These are phyloP conservation scores for Chirona hameri DNA, from an alignment of 2,888 invertebrate genomes.

Conservation along the genomic window DNA sequence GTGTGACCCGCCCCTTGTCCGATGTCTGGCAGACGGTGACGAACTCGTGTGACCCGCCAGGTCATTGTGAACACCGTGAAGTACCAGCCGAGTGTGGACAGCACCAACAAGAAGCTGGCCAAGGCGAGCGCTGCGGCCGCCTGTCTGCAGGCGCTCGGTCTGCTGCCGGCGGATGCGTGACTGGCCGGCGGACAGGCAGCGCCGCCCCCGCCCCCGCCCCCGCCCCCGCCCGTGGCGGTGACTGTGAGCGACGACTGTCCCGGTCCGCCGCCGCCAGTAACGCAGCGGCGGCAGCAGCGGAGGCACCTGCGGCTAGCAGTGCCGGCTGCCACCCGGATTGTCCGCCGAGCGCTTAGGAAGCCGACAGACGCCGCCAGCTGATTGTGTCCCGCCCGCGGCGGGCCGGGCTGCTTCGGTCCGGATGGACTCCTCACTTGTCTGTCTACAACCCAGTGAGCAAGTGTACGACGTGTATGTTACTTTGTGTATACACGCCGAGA, in stretches of 20 bases:
- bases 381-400: too few species aligned
- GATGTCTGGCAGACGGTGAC: too few species aligned
- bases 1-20: too few species aligned
- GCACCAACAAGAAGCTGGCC: slow-evolving; percentile 90
- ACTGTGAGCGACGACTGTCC: too few species aligned
- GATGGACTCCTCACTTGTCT: too few species aligned
- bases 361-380: neutral
- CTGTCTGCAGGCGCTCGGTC: slow-evolving; percentile 79
- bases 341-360: neutral
- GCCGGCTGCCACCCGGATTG: neutral
- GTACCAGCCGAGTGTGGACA: slow-evolving; percentile 81
- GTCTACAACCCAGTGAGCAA: too few species aligned
- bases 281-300: too few species aligned
- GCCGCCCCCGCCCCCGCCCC: neutral
- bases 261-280: too few species aligned
- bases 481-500: too few species aligned
- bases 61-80: slow-evolving; percentile 81
- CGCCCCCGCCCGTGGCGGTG: too few species aligned
- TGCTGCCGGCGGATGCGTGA: slow-evolving; percentile 51
- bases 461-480: too few species aligned
- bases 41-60: too few species aligned
- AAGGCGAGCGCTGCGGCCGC: slow-evolving; percentile 86
- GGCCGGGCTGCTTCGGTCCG: neutral
- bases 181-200: neutral
- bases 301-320: neutral